Percentiles rank a stretch among this genome's conserved stretches.
Evolutionary conservation across 2,797 vertebrate genomes (phyloP).

Genomic region (Myripristis jacobus): DNA sequence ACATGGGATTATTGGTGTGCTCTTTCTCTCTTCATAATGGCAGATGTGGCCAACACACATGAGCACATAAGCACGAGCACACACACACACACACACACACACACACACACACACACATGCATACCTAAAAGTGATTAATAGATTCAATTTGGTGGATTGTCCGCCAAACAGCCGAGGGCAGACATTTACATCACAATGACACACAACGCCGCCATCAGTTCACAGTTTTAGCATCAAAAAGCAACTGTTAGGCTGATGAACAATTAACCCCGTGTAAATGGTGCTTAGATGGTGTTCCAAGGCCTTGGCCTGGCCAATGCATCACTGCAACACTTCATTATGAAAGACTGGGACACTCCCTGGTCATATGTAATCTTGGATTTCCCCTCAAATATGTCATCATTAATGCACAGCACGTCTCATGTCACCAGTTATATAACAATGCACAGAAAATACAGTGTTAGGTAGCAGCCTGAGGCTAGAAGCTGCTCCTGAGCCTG

Average conservation of each 20-base stretch:
- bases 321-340: not conserved
- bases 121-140: conserved; percentile 58
- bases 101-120: conserved; percentile 13
- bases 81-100: conserved; percentile 10
- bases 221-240: conserved; percentile 18
- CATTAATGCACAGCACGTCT: not conserved
- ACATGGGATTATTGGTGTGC: conserved; percentile 61
- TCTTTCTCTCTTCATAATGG: conserved; percentile 1
- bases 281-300: conserved; percentile 14
- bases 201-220: conserved; percentile 6
- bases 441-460: conserved; percentile 1
- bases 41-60: not conserved
- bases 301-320: conserved; percentile 5
- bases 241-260: conserved; percentile 14
- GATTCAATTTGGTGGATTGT: conserved; percentile 56
- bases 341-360: conserved; percentile 14
- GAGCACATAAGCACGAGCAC: not conserved
- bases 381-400: conserved; percentile 4
- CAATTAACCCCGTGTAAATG: conserved; percentile 35
- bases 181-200: conserved; percentile 36
- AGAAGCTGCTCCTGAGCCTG: too few relatives aligned
- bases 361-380: not conserved
- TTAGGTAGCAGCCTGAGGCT: too few relatives aligned
- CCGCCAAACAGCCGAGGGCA: conserved; percentile 5
- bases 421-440: conserved; percentile 30